phyloP scores from a whole-genome alignment of 2,797 vertebrate genomes.

The Acomys russatus region DNA sequence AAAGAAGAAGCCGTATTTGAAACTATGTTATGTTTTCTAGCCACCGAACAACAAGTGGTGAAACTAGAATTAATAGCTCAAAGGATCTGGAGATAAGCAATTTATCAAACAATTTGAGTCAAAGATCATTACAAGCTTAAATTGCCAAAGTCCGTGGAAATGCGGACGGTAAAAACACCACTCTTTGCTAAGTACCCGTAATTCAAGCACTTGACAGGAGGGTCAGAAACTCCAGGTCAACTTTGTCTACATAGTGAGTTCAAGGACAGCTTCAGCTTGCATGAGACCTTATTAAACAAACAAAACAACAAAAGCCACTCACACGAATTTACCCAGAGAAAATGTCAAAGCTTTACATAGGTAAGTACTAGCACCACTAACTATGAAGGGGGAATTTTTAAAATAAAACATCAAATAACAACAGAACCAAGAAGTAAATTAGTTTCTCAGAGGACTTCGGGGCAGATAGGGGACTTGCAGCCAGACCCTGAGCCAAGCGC shows the following conservation, averaged over 20 bases:
- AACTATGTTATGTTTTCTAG: neutral
- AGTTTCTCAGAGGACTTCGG: too few species aligned
- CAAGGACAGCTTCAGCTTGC: neutral
- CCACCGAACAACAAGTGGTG: neutral
- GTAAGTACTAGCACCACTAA: neutral
- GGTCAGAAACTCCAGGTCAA: neutral
- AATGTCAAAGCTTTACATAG: conserved; percentile 4
- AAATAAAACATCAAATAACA: conserved; percentile 25
- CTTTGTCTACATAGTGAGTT: neutral
- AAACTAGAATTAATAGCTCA: conserved; percentile 48
- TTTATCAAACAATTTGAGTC: conserved; percentile 25
- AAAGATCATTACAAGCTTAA: conserved; percentile 39
- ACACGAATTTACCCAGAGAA: conserved; percentile 17
- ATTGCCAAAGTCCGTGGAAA: conserved; percentile 25
- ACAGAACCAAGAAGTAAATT: neutral
- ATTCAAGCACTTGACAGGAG: neutral
- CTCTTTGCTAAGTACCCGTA: neutral
- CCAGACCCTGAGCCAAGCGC: too few species aligned
- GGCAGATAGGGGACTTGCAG: too few species aligned
- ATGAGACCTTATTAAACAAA: neutral
- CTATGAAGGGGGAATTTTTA: conserved; percentile 10
- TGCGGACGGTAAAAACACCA: neutral
- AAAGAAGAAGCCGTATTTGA: conserved; percentile 36
- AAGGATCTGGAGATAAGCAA: conserved; percentile 18
- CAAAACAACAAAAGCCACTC: neutral